Evolutionary conservation across 1,140 invertebrate genomes (phyloP).

Genomic region (Lycorma delicatula): DNA sequence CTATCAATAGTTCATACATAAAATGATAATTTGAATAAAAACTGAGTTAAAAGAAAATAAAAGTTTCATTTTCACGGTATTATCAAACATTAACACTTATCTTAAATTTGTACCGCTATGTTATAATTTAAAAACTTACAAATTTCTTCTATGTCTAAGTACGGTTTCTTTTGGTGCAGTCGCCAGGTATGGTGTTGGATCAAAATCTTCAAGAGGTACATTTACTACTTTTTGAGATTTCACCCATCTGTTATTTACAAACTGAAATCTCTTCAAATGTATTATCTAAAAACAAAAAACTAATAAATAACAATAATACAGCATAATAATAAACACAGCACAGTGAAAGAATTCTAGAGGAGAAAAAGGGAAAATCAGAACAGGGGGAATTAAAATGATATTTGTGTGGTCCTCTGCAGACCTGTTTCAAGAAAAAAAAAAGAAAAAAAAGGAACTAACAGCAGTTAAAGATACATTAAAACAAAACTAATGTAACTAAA

Average conservation of each 20-base stretch:
- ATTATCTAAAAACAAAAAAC: constrained; percentile 55
- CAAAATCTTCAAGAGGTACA: constrained; percentile 74
- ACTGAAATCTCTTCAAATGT: constrained; percentile 84
- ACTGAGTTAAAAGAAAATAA: neutral
- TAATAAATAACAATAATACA: constrained; percentile 19
- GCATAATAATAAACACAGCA: neutral
- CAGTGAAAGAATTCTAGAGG: too few relatives aligned
- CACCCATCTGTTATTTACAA: constrained; percentile 80
- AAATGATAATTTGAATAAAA: too few relatives aligned
- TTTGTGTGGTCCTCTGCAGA: too few relatives aligned
- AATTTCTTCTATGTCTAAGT: constrained; percentile 48
- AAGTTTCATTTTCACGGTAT: neutral
- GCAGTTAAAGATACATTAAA: too few relatives aligned
- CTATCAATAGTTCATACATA: too few relatives aligned
- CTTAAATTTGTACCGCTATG: too few relatives aligned
- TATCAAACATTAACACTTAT: neutral
- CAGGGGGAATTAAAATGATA: too few relatives aligned
- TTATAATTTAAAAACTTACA: neutral
- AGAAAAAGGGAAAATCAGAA: too few relatives aligned
- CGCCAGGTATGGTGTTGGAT: constrained; percentile 69
- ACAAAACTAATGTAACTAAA: too few relatives aligned
- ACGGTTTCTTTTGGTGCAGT: constrained; percentile 66
- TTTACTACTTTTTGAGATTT: constrained; percentile 87
- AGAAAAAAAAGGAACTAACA: too few relatives aligned
- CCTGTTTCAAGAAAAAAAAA: too few relatives aligned